Conservation (phyloP, 1,140 invertebrate species). For the Zaprionus lachaisei region DNA sequence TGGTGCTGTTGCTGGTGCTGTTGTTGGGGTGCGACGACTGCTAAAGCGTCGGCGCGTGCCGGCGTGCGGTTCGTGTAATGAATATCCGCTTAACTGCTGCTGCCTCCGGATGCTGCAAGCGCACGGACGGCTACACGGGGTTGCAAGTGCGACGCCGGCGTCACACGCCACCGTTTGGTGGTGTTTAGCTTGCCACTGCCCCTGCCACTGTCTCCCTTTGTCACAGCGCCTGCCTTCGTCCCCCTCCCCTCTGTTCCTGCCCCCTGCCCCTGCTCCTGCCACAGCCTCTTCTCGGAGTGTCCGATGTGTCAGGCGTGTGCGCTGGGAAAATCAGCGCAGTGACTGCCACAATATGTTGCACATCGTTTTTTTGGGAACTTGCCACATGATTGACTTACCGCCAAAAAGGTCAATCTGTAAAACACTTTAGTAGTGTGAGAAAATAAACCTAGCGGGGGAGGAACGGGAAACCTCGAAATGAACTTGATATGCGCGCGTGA, state of each 20-base stretch:
- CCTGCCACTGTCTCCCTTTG: neutral
- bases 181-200: slow-evolving; percentile 31
- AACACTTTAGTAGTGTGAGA: slow-evolving; percentile 55
- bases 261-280: slow-evolving; percentile 19
- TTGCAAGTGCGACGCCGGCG: slow-evolving; percentile 41
- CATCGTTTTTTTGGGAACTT: slow-evolving; percentile 18
- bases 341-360: slow-evolving; percentile 77
- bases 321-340: slow-evolving; percentile 70
- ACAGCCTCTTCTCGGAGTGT: slow-evolving; percentile 51
- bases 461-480: neutral
- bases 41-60: slow-evolving; percentile 79
- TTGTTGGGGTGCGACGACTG: slow-evolving; percentile 19
- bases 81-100: slow-evolving; percentile 79
- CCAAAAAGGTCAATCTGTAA: slow-evolving; percentile 60
- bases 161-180: slow-evolving; percentile 27
- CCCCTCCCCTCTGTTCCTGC: neutral
- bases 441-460: slow-evolving; percentile 7
- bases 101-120: slow-evolving; percentile 45
- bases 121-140: slow-evolving; percentile 4
- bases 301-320: slow-evolving; percentile 67
- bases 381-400: slow-evolving; percentile 55
- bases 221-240: slow-evolving; percentile 12
- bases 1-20: neutral
- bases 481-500: neutral
- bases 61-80: slow-evolving; percentile 82